These are phyloP conservation scores for Smittia sp. DNA, from an alignment of 2,888 invertebrate species.

Conservation along the genomic window DNA sequence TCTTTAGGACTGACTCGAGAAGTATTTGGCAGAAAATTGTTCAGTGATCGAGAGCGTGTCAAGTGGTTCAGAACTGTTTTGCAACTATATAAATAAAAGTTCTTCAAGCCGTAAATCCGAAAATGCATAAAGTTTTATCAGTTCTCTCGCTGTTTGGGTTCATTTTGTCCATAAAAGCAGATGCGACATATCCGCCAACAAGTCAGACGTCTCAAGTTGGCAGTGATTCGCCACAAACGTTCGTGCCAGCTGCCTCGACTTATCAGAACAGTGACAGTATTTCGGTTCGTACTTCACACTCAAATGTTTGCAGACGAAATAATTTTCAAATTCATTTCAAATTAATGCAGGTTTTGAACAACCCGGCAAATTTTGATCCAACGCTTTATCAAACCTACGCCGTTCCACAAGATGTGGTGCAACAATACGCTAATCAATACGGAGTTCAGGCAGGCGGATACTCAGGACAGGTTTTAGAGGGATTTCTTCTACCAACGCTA, in stretches of 20 bases:
- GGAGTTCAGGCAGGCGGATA: conserved; percentile 47
- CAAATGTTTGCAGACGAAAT: no score
- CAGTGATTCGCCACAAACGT: conserved; percentile 6
- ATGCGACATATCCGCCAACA: neutral
- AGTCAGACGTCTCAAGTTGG: neutral
- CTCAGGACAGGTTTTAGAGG: conserved; percentile 53
- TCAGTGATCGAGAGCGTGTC: neutral
- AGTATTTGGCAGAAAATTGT: neutral
- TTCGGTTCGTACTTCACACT: neutral
- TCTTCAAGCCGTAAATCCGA: neutral
- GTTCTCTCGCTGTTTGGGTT: conserved; percentile 4
- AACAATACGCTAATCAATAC: conserved; percentile 50
- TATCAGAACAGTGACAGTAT: neutral
- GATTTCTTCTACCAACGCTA: conserved; percentile 51
- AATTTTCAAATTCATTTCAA: neutral
- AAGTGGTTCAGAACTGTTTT: no score
- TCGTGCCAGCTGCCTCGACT: conserved; percentile 10
- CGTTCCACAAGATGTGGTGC: conserved; percentile 50
- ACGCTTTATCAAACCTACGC: conserved; percentile 46
- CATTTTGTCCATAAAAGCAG: conserved; percentile 10
- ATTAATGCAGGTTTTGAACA: conserved; percentile 44
- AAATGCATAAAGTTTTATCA: conserved; percentile 21
- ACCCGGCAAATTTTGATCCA: conserved; percentile 48
- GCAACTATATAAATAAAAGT: conserved; percentile 2
- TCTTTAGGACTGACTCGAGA: neutral